These are phyloP conservation scores for Rhagonycha fulva DNA, from an alignment of 2,888 invertebrate species.

Conservation along the genomic window DNA sequence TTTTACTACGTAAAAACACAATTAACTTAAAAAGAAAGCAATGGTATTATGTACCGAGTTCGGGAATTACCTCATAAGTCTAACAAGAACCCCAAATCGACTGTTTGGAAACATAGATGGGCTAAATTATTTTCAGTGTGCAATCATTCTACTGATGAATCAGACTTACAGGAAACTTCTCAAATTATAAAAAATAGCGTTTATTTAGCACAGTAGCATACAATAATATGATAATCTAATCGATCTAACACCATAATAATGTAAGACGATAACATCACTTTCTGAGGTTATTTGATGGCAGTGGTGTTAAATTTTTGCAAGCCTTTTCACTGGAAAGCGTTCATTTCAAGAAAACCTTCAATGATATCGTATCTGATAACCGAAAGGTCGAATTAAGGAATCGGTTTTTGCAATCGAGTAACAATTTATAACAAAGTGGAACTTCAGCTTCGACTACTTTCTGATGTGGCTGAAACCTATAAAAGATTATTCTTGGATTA, in stretches of 20 bases:
- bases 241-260: background rate
- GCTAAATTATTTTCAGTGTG: too few relatives aligned
- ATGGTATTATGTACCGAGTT: background rate
- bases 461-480: background rate
- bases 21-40: background rate
- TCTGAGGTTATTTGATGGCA: background rate
- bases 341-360: background rate
- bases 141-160: background rate
- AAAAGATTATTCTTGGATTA: background rate
- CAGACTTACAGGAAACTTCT: background rate
- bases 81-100: background rate
- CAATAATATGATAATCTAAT: background rate
- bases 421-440: background rate
- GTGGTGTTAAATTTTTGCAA: background rate
- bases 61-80: background rate
- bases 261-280: background rate
- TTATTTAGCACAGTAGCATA: background rate
- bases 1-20: background rate
- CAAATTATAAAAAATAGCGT: background rate
- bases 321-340: background rate
- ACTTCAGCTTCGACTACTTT: background rate
- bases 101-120: too few relatives aligned
- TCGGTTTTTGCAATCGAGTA: background rate
- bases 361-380: background rate
- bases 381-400: background rate